A percentile compares a stretch with the other conserved stretches of the same genome.
Evolutionary conservation across 2,888 invertebrate genomes (phyloP).

Genomic region (Ditylenchus weischeri): DNA sequence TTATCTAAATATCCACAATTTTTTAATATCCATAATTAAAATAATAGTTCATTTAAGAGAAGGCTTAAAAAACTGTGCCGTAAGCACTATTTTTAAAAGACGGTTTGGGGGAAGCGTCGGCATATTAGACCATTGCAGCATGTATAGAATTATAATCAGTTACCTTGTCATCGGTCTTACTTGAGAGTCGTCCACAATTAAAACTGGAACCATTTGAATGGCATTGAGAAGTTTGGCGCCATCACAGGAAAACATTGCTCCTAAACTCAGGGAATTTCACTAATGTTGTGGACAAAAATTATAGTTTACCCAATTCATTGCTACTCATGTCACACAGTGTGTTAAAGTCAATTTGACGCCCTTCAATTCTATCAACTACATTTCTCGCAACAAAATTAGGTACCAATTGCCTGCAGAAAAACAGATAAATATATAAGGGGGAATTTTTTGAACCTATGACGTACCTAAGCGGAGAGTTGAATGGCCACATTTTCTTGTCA

Average conservation of each 20-base stretch:
- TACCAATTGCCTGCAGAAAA: conserved; percentile 62
- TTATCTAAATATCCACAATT: too few species aligned
- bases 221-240: conserved; percentile 71
- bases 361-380: conserved; percentile 35
- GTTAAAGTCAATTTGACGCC: conserved; percentile 63
- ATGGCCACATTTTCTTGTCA: conserved; percentile 86
- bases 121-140: too few species aligned
- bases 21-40: too few species aligned
- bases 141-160: background rate
- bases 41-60: too few species aligned
- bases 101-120: too few species aligned
- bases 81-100: too few species aligned
- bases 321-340: conserved; percentile 80
- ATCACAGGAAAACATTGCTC: conserved; percentile 48
- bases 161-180: conserved; percentile 75
- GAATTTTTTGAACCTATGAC: background rate
- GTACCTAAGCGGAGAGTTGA: conserved; percentile 69
- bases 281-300: background rate
- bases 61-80: too few species aligned
- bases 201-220: conserved; percentile 77
- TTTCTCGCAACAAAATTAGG: conserved; percentile 22
- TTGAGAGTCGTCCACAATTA: conserved; percentile 82
- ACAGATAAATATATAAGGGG: too few species aligned
- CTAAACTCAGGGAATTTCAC: conserved; percentile 24
- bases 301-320: conserved; percentile 74